phyloP scores from a whole-genome alignment of 1,140 invertebrate species.

The Ceratina japonica region DNA sequence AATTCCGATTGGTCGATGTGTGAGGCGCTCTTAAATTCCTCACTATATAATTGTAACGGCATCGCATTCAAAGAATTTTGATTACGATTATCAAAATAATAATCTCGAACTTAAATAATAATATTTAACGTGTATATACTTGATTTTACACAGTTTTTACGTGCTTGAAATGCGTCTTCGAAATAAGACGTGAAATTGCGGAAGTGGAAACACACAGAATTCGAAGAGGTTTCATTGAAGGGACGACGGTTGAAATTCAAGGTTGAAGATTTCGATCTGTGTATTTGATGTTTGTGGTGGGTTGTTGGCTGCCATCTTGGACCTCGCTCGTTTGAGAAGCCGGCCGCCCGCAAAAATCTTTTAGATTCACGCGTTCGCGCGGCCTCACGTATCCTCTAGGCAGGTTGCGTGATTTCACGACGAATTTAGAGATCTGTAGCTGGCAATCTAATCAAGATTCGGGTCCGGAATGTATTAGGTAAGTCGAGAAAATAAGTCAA shows the following conservation, averaged over 20 bases:
- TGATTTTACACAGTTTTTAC: background rate
- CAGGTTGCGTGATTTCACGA: conserved; percentile 59
- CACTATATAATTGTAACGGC: background rate
- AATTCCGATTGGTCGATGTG: conserved; percentile 21
- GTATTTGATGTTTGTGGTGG: conserved; percentile 65
- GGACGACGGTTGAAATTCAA: conserved; percentile 1
- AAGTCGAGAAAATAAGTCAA: conserved; percentile 65
- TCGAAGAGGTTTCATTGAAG: background rate
- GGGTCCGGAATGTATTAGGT: conserved; percentile 76
- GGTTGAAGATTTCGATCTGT: conserved; percentile 43
- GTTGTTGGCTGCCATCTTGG: conserved; percentile 79
- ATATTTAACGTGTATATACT: background rate
- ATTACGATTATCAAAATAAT: background rate
- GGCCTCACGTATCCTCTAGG: conserved; percentile 64
- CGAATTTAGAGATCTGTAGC: conserved; percentile 57
- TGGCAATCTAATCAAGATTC: conserved; percentile 69
- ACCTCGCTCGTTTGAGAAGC: conserved; percentile 76
- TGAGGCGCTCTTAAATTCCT: background rate
- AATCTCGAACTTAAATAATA: background rate
- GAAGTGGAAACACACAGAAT: background rate
- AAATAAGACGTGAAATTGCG: background rate
- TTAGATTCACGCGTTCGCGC: conserved; percentile 72
- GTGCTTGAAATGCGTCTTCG: too few species aligned
- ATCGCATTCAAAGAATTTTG: background rate
- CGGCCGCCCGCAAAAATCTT: conserved; percentile 76